Conservation (phyloP, 2,797 vertebrate species). For the Cetoscarus ocellatus region DNA sequence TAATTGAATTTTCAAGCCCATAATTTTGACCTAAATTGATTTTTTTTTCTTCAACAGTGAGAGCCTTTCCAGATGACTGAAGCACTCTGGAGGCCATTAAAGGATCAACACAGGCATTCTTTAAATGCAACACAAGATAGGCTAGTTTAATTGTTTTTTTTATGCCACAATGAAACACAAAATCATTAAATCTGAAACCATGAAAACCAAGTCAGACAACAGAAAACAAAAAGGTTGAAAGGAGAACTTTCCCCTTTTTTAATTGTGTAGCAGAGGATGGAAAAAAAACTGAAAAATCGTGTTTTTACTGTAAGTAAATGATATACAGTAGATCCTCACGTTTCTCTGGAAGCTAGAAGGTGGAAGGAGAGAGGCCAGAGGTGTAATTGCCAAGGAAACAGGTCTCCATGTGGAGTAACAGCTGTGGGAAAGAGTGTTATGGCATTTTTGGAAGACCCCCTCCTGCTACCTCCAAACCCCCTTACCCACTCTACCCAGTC, state of each 20-base stretch:
- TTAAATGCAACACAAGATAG: neutral
- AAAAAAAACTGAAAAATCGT: neutral
- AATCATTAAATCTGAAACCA: neutral
- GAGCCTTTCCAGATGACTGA: conserved; percentile 8
- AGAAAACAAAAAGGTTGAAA: neutral
- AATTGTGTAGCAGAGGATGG: too few relatives aligned
- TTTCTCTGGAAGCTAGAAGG: neutral
- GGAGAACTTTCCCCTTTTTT: too few relatives aligned
- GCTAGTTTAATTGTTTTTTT: neutral
- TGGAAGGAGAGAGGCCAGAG: conserved; percentile 20
- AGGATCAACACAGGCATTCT: conserved; percentile 1
- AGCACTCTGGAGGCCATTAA: neutral
- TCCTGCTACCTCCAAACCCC: neutral
- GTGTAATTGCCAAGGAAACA: conserved; percentile 58
- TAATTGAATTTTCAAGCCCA: conserved; percentile 6
- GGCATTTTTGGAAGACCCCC: conserved; percentile 40
- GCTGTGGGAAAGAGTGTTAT: conserved; percentile 60
- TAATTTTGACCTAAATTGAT: conserved; percentile 32
- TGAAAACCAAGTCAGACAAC: neutral
- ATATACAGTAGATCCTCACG: neutral
- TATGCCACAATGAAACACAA: neutral
- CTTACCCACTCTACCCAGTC: neutral
- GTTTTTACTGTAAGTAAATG: neutral
- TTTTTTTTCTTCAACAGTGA: conserved; percentile 6
- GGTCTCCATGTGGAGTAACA: conserved; percentile 49